Evolutionary conservation across 2,113 vertebrate species (phyloP).

Genomic region (Bufo bufo): DNA sequence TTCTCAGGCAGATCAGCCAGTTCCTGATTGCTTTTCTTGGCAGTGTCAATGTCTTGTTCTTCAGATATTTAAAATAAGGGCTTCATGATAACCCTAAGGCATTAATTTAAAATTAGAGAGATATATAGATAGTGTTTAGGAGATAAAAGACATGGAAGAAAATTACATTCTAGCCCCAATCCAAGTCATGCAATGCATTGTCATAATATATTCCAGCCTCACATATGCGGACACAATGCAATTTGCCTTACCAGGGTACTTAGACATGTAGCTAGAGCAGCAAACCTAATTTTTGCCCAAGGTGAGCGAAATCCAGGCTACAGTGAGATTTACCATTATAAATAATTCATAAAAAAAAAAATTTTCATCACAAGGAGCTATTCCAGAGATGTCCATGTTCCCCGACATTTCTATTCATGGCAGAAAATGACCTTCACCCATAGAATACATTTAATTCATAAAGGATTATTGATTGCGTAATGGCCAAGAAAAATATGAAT

Average conservation of each 20-base stretch:
- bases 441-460: not conserved
- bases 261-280: too few species aligned
- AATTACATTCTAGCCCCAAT: not conserved
- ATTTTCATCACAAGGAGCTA: not conserved
- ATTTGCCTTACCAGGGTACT: not conserved
- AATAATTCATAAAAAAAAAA: too few species aligned
- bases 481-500: not conserved
- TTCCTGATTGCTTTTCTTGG: slow-evolving; percentile 41
- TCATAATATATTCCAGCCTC: not conserved
- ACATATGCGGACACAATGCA: too few species aligned
- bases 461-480: not conserved
- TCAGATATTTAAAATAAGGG: slow-evolving; percentile 7
- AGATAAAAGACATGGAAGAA: not conserved
- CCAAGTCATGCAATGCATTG: not conserved
- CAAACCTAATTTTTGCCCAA: too few species aligned
- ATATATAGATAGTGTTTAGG: not conserved
- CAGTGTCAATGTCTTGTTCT: slow-evolving; percentile 24
- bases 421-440: not conserved
- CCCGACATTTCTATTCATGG: not conserved
- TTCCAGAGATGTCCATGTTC: not conserved
- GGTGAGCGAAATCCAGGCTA: too few species aligned
- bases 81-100: slow-evolving; percentile 15
- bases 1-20: slow-evolving; percentile 20
- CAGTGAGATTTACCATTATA: not conserved
- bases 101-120: slow-evolving; percentile 10